Evolutionary conservation across 2,113 vertebrate genomes (phyloP).

Genomic region (Abramis brama): DNA sequence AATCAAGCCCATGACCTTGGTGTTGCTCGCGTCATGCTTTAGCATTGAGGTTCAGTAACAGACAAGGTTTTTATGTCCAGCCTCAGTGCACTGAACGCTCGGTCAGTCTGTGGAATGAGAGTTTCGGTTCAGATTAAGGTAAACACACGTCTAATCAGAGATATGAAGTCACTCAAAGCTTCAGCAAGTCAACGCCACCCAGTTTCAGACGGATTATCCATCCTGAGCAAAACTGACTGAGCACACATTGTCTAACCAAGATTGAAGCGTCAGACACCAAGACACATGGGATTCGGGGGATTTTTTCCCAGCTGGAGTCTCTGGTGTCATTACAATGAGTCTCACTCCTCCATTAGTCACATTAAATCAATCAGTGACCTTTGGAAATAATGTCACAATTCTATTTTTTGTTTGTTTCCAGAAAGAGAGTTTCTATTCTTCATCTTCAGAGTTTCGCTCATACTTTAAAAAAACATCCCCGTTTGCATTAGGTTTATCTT

Average conservation of each 20-base stretch:
- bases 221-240: not conserved
- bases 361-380: constrained; percentile 8
- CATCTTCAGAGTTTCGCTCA: not conserved
- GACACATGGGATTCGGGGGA: not conserved
- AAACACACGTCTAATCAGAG: not conserved
- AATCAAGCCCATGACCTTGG: not conserved
- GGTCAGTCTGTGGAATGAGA: not conserved
- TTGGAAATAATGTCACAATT: not conserved
- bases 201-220: not conserved
- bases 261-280: not conserved
- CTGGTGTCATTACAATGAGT: not conserved
- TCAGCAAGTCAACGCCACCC: not conserved
- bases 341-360: not conserved
- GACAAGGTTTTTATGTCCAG: not conserved
- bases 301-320: constrained; percentile 6
- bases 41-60: not conserved
- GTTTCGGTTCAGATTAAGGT: not conserved
- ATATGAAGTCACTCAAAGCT: not conserved
- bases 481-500: not conserved
- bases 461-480: not conserved
- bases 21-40: not conserved
- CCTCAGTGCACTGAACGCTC: not conserved
- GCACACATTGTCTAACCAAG: not conserved
- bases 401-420: not conserved
- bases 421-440: not conserved